Evolutionary conservation across 2,797 vertebrate genomes (phyloP), one percentile per base, ranked within the genome.

Genomic region (Ptychadena robeensis): DNA sequence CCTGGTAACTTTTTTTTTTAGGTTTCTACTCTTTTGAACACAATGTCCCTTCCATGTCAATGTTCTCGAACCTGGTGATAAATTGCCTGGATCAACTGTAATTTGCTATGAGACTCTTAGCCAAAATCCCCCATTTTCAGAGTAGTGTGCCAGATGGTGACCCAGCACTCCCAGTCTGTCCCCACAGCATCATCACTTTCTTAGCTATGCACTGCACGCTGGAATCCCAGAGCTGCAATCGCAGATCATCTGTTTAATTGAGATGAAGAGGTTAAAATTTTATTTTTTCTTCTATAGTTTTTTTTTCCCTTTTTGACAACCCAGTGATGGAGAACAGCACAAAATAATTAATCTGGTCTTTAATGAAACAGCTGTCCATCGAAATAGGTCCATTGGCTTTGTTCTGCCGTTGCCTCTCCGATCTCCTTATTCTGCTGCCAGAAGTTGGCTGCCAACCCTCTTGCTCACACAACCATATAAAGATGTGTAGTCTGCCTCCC

Each of bases 291-390:
- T n/a, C 7, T 53, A 48, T 53, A 53, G 15, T 22, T 53, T 53
- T 48, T 44, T 27, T 53, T 34, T 27, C 63, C n/a, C 27, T 73
- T 48, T 73, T 27, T 57, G 30, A 68, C 77, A 69, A 84, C 63
- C 35, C 71, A 74, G 32, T 70, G 64, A 73, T 44, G 77, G 64
- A 53, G 64, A 84, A 80, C 71, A 64, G 35, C 77, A 75, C 77
- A 75, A 69, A 69, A 84, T 84, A 84, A 84, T 80, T 69, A 75
- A 84, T 84, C 66, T 75, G 64, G 71, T 75, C 71, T 80, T 84
- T 84, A 84, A 80, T 84, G 77, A 80, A 84, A 84, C 82, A 84
- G 82, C 82, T 84, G 82, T 84, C 82, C 82, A 53, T 84, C 48
- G 74, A 80, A 75, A 84, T 75, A 44, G 82, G 82, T 80, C 75